A percentile compares a stretch with the other conserved stretches of the same genome.
Conservation (phyloP, 2,113 vertebrate genomes). For the Apus apus region DNA sequence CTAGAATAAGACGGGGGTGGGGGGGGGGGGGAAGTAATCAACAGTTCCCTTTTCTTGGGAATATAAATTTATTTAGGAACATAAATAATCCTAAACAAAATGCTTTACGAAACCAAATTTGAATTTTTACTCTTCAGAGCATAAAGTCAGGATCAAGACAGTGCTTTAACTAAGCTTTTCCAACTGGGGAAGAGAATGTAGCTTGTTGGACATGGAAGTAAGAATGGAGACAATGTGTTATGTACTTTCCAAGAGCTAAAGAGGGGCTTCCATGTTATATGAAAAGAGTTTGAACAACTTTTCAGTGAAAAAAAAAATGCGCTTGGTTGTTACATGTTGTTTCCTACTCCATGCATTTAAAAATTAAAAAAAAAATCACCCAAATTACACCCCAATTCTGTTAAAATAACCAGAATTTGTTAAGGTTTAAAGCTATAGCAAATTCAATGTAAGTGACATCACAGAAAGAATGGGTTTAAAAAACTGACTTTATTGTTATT, state of each 20-base stretch:
- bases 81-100: neutral
- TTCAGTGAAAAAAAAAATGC: neutral
- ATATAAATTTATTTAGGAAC: neutral
- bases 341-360: fast-evolving
- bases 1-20: neutral
- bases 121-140: neutral
- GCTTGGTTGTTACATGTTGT: too few relatives aligned
- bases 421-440: neutral
- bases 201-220: neutral
- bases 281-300: neutral
- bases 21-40: neutral
- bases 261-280: neutral
- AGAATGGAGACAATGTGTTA: neutral
- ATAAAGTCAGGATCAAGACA: neutral
- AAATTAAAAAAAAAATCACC: neutral
- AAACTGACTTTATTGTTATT: neutral
- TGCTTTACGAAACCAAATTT: neutral
- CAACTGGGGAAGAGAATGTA: neutral
- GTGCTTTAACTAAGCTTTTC: neutral
- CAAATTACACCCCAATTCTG: fast-evolving
- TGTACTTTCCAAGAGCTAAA: neutral
- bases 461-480: neutral
- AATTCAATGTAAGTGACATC: neutral
- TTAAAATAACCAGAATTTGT: neutral
- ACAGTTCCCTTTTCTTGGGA: neutral